phyloP scores from a whole-genome alignment of 2,888 invertebrate species.

The Caenorhabditis drosophilae region DNA sequence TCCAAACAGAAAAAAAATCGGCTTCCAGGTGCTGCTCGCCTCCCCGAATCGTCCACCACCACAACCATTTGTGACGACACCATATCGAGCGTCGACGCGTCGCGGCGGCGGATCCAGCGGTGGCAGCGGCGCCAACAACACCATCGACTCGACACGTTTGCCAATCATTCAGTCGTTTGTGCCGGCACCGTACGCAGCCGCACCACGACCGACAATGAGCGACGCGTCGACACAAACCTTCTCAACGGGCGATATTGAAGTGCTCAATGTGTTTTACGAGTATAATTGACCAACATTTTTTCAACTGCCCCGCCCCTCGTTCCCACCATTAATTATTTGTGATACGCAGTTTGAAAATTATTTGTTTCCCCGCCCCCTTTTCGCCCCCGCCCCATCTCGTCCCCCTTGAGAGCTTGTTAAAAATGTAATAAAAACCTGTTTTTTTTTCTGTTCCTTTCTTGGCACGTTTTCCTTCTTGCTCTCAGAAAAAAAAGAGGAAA shows the following conservation, averaged over 20 bases:
- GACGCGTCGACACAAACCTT: constrained; percentile 67
- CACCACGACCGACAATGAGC: constrained; percentile 54
- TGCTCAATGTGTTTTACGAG: constrained; percentile 66
- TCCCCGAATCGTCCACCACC: constrained; percentile 61
- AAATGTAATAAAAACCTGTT: too few relatives aligned
- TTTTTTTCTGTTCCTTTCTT: too few relatives aligned
- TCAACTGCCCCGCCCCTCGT: not conserved
- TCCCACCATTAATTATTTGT: not conserved
- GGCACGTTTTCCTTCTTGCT: too few relatives aligned
- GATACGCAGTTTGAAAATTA: too few relatives aligned
- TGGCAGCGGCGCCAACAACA: constrained; percentile 14
- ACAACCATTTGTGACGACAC: constrained; percentile 38
- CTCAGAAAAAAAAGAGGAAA: too few relatives aligned
- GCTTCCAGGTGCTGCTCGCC: constrained; percentile 58
- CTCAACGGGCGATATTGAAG: constrained; percentile 73
- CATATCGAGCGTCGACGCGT: constrained; percentile 44
- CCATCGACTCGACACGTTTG: not conserved
- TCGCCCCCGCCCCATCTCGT: too few relatives aligned
- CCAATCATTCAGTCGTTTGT: constrained; percentile 34
- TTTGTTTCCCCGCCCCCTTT: too few relatives aligned
- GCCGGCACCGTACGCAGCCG: constrained; percentile 30
- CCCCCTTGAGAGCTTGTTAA: too few relatives aligned
- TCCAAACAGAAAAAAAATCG: too few relatives aligned
- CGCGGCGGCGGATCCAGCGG: constrained; percentile 39
- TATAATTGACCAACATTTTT: too few relatives aligned